Base-by-base conservation (phyloP, 2,113 vertebrate species). In the Hystrix brachyura region DNA sequence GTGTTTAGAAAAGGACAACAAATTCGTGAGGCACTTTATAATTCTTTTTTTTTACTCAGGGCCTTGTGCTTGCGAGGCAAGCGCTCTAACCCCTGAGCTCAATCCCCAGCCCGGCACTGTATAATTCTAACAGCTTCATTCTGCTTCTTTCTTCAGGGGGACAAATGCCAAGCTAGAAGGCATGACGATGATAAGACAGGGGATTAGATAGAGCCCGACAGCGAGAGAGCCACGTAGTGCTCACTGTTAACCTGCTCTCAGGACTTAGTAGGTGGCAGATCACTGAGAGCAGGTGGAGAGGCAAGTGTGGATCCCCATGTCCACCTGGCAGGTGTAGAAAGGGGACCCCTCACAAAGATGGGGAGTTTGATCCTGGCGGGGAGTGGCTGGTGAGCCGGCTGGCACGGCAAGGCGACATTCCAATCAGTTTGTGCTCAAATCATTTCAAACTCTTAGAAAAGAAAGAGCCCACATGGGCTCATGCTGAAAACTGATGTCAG, bases 401-500 rank as follows among this genome's bases (percentile, higher is more conserved):
- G 65, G 81, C 8, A 59, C 10, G 67, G 83, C 29, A 80, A 34
- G 51, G 72, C 1, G 17, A 81, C 85, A 93, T 84, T 85, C 34
- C 76, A 25, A 81, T 60, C 59, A 69, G 3, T 90, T 53, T 90
- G 88, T 89, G 7, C 25, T n/a, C 62, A 34, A 59, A 74, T 79
- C 23, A 94, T 78, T 95, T 95, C 84, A 67, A 90, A 57, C 9
- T 95, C 57, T 87, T 94, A 78, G 53, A 43, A 74, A 43, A 81
- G 43, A 78, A 69, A 59, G 14, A 87, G 34, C 78, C 76, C 34
- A 11, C 5, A n/a, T 2, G 53, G 65, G 2, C 80, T 89, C 59
- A 23, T 60, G 67, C 55, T 48, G 38, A 96, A 38, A 12, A 34
- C 5, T 43, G 2, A 7, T 25, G 51, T 60, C 67, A 95, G 84